These are phyloP conservation scores for Miltochrista miniata DNA, from an alignment of 2,888 invertebrate species.

Conservation along the genomic window DNA sequence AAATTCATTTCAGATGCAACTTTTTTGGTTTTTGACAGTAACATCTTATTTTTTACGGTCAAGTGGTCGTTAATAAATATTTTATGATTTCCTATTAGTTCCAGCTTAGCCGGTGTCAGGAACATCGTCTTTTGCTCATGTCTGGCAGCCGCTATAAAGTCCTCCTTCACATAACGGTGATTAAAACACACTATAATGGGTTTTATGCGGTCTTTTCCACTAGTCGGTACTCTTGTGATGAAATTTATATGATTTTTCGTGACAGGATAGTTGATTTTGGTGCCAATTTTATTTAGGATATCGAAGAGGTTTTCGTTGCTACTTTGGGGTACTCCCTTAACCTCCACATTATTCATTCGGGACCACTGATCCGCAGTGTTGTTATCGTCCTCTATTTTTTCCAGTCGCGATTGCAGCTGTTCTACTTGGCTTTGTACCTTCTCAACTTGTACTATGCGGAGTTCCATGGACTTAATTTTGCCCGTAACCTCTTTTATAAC, in stretches of 20 bases:
- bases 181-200: slow-evolving; percentile 16
- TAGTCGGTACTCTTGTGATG: slow-evolving; percentile 11
- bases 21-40: slow-evolving; percentile 13
- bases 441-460: not conserved
- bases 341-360: not conserved
- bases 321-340: not conserved
- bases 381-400: not conserved
- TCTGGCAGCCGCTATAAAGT: slow-evolving; percentile 6
- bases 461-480: not conserved
- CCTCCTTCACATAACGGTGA: slow-evolving; percentile 17
- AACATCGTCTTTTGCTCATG: not conserved
- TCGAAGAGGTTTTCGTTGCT: slow-evolving; percentile 7
- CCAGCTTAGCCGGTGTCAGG: slow-evolving; percentile 1
- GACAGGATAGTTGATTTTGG: slow-evolving; percentile 5
- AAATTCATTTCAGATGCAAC: slow-evolving; percentile 8
- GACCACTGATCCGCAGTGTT: not conserved
- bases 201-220: slow-evolving; percentile 7
- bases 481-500: not conserved
- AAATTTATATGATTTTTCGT: no score
- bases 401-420: not conserved
- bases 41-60: slow-evolving; percentile 11
- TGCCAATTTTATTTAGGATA: no score
- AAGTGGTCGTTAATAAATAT: slow-evolving; percentile 22
- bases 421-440: not conserved
- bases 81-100: slow-evolving; percentile 4